Conservation (phyloP, 2,797 vertebrate species). For the Pteropus rufus region DNA sequence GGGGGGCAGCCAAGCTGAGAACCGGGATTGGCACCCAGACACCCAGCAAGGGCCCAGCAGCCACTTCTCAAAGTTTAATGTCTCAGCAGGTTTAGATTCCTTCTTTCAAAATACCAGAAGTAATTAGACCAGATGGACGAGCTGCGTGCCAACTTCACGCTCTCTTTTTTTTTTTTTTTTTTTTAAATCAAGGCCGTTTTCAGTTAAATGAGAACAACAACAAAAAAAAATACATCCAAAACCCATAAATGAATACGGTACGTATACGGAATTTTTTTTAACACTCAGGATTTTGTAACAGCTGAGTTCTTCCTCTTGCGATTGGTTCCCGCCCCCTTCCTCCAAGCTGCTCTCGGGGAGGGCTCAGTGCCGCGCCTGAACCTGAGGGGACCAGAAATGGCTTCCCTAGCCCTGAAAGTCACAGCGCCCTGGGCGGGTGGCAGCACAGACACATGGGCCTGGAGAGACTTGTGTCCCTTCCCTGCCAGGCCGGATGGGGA, state of each 20-base stretch:
- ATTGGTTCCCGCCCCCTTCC: background rate
- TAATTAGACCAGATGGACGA: conserved; percentile 80
- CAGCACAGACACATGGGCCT: background rate
- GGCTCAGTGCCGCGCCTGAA: background rate
- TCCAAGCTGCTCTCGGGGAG: background rate
- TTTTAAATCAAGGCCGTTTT: conserved; percentile 76
- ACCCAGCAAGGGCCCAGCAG: background rate
- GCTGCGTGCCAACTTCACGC: conserved; percentile 67
- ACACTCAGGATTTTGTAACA: conserved; percentile 57
- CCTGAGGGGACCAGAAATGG: background rate
- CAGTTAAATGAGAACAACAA: conserved; percentile 78
- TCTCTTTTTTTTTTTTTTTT: conserved; percentile 10
- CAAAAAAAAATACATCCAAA: conserved; percentile 72
- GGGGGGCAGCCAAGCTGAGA: background rate
- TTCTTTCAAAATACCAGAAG: conserved; percentile 76
- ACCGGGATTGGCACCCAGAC: background rate
- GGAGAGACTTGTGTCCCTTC: background rate
- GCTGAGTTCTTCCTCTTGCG: conserved; percentile 35
- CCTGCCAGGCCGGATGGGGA: background rate
- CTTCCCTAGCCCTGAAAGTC: background rate
- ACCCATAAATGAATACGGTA: conserved; percentile 72
- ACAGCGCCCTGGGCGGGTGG: background rate
- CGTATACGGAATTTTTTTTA: conserved; percentile 59
- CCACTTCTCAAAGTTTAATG: conserved; percentile 66
- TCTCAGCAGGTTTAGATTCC: conserved; percentile 73